Conservation (phyloP, 2,797 vertebrate species). For the Enteromius treurensis region DNA sequence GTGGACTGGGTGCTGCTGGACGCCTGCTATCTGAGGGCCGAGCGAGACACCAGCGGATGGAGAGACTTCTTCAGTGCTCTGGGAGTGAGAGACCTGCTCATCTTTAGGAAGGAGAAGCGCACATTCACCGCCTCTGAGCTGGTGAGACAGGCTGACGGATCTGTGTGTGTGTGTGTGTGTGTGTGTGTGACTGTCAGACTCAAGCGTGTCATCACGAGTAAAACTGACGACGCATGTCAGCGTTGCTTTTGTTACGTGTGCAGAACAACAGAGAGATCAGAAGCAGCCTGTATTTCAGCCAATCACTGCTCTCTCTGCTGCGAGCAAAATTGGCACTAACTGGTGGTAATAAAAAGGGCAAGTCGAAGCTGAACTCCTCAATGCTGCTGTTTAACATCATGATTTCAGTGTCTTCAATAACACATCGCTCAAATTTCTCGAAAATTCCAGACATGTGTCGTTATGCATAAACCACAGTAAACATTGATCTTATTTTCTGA, state of each 20-base stretch:
- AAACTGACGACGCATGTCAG: conserved; percentile 28
- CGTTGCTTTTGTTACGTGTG: conserved; percentile 5
- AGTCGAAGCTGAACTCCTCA: background rate
- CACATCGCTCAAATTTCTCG: background rate
- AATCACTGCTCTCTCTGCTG: background rate
- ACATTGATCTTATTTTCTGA: background rate
- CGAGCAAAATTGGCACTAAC: background rate
- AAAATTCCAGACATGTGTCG: background rate
- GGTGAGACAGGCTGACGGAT: conserved; percentile 68
- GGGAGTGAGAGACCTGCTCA: conserved; percentile 78
- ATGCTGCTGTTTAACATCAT: background rate
- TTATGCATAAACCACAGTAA: conserved; percentile 12
- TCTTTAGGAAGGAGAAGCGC: conserved; percentile 76
- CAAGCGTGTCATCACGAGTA: background rate
- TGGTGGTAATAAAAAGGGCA: background rate
- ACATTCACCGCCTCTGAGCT: conserved; percentile 70
- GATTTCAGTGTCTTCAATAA: background rate
- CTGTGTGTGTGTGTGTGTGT: background rate
- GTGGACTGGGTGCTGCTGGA: conserved; percentile 79
- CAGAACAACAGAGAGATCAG: conserved; percentile 4
- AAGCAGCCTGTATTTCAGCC: conserved; percentile 7
- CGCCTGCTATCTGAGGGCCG: conserved; percentile 73
- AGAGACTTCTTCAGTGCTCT: conserved; percentile 74
- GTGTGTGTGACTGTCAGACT: background rate
- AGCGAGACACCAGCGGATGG: conserved; percentile 76